Evolutionary conservation across 1,140 invertebrate genomes (phyloP).

Genomic region (Drosophila cardini): DNA sequence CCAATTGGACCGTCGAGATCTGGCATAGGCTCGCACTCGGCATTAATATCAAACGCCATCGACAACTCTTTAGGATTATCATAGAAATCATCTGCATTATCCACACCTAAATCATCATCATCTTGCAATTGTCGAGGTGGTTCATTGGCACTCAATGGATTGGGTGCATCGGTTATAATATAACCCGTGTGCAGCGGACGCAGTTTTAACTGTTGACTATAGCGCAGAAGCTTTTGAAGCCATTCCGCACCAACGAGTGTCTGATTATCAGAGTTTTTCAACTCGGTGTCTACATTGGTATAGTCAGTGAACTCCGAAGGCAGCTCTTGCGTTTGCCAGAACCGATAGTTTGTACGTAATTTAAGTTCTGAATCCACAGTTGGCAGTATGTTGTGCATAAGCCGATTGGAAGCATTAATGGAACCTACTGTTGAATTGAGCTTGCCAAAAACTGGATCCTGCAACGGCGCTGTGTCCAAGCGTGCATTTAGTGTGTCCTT

Average conservation of each 20-base stretch:
- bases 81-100: slow-evolving; percentile 52
- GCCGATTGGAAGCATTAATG: slow-evolving; percentile 78
- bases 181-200: slow-evolving; percentile 75
- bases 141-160: slow-evolving; percentile 50
- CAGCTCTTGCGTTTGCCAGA: slow-evolving; percentile 62
- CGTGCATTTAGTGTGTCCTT: slow-evolving; percentile 82
- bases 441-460: slow-evolving; percentile 83
- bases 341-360: slow-evolving; percentile 65
- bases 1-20: slow-evolving; percentile 43
- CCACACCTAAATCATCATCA: slow-evolving; percentile 23
- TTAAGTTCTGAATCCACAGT: slow-evolving; percentile 69
- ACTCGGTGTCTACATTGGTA: slow-evolving; percentile 14
- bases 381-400: slow-evolving; percentile 80
- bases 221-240: slow-evolving; percentile 48
- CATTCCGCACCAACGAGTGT: slow-evolving; percentile 47
- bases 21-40: slow-evolving; percentile 77
- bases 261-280: neutral
- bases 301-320: slow-evolving; percentile 46
- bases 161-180: slow-evolving; percentile 76
- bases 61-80: slow-evolving; percentile 64
- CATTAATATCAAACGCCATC: slow-evolving; percentile 82
- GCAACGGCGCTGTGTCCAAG: slow-evolving; percentile 74
- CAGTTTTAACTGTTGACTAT: slow-evolving; percentile 50
- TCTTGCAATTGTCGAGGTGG: slow-evolving; percentile 17
- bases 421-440: slow-evolving; percentile 81